A percentile compares a stretch with the other conserved stretches of the same genome.
Evolutionary conservation across 2,113 vertebrate genomes (phyloP).

Genomic region (Prietella phreatophila): DNA sequence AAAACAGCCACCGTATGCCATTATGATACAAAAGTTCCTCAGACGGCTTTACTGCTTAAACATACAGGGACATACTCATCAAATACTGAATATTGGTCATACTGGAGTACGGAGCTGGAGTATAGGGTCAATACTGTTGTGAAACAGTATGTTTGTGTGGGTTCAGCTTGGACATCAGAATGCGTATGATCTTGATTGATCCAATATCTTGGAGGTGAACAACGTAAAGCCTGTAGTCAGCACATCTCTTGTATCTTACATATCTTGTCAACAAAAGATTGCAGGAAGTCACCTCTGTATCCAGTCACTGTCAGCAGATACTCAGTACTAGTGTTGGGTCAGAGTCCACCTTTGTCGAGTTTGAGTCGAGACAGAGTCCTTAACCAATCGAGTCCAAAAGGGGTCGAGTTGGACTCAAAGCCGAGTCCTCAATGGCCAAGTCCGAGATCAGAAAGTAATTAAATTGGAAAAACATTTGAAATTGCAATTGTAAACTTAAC

Average conservation of each 20-base stretch:
- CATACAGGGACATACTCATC: not conserved
- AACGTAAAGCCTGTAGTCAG: not conserved
- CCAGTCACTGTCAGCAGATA: not conserved
- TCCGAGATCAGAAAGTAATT: too few species aligned
- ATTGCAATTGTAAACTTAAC: too few species aligned
- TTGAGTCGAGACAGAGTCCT: too few species aligned
- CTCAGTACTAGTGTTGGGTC: not conserved
- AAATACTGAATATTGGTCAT: not conserved
- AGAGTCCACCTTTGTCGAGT: too few species aligned
- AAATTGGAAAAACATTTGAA: too few species aligned
- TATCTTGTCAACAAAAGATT: not conserved
- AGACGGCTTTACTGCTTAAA: not conserved
- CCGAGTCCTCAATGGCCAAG: too few species aligned
- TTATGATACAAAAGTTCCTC: not conserved
- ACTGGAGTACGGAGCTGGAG: too few species aligned
- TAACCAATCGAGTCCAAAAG: too few species aligned
- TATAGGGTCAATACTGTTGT: not conserved
- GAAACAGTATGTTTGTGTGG: not conserved
- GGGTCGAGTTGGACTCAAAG: too few species aligned
- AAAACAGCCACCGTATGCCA: not conserved
- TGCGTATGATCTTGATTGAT: not conserved
- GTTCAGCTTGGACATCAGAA: not conserved
- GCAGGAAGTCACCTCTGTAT: too few species aligned
- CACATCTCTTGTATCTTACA: not conserved
- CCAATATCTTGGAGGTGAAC: not conserved